Evolutionary conservation across 2,888 invertebrate genomes (phyloP).

Genomic region (Biston betularia): DNA sequence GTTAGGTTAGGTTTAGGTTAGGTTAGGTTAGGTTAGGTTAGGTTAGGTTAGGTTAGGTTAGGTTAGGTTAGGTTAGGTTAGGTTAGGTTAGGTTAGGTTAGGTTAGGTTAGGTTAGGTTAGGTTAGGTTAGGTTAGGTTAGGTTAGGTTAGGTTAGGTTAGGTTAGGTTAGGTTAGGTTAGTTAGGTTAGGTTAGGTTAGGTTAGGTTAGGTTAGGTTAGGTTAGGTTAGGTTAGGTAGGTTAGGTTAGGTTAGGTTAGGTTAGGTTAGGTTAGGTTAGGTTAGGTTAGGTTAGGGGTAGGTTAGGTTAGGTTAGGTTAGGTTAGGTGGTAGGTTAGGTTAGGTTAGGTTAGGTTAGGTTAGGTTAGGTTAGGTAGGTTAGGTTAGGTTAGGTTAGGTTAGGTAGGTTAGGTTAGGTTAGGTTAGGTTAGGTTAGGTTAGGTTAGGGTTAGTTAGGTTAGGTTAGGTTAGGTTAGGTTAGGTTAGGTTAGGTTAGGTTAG

Average conservation of each 20-base stretch:
- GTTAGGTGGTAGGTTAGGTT: too few species aligned
- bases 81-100: constrained; percentile 8
- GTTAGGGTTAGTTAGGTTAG: too few species aligned
- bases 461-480: constrained; percentile 10
- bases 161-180: constrained; percentile 13
- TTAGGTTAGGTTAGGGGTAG: constrained; percentile 15
- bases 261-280: constrained; percentile 10
- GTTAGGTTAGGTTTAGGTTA: too few species aligned
- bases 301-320: constrained; percentile 10
- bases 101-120: constrained; percentile 12
- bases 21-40: constrained; percentile 11
- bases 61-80: constrained; percentile 11
- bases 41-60: constrained; percentile 12
- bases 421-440: constrained; percentile 7
- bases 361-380: constrained; percentile 5
- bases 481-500: constrained; percentile 10
- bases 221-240: too few species aligned
- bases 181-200: constrained; percentile 12
- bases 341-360: constrained; percentile 9
- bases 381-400: too few species aligned
- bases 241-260: too few species aligned
- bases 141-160: constrained; percentile 13
- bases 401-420: constrained; percentile 10
- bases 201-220: constrained; percentile 12
- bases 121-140: constrained; percentile 13